Percentiles rank a stretch among this genome's conserved stretches.
phyloP scores from a whole-genome alignment of 2,797 vertebrate genomes.

The Pygocentrus nattereri region DNA sequence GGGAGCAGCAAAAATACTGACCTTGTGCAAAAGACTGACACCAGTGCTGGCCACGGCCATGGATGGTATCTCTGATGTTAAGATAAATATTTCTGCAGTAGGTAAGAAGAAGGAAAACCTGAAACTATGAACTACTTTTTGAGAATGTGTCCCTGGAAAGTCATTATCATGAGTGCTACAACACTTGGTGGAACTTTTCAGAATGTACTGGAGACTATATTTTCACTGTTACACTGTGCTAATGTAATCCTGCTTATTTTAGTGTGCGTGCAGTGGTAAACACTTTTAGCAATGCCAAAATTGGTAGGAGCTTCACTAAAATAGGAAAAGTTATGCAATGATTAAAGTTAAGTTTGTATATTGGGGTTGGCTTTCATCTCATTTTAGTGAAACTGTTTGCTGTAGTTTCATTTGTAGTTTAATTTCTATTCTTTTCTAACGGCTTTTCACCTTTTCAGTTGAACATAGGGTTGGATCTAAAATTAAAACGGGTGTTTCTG shows the following conservation, averaged over 20 bases:
- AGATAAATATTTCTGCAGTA: constrained; percentile 64
- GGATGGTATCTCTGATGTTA: neutral
- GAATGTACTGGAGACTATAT: too few species aligned
- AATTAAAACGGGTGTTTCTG: neutral
- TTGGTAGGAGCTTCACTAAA: neutral
- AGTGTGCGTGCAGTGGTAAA: neutral
- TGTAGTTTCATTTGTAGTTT: neutral
- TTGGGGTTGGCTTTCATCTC: neutral
- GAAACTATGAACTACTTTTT: neutral
- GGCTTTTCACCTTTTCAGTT: neutral
- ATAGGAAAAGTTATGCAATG: neutral
- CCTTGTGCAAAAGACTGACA: constrained; percentile 15
- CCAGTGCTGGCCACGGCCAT: neutral
- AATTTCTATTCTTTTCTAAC: neutral
- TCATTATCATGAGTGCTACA: neutral
- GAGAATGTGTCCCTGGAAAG: too few species aligned
- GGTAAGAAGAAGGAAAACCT: constrained; percentile 64
- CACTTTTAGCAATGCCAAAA: neutral
- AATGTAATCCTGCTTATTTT: neutral
- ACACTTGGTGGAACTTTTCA: neutral
- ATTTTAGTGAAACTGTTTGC: neutral
- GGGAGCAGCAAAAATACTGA: constrained; percentile 4
- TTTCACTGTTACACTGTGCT: neutral
- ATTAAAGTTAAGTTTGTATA: neutral
- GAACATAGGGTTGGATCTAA: neutral